phyloP scores from a whole-genome alignment of 1,140 invertebrate genomes.

The Danaus plexippus region DNA sequence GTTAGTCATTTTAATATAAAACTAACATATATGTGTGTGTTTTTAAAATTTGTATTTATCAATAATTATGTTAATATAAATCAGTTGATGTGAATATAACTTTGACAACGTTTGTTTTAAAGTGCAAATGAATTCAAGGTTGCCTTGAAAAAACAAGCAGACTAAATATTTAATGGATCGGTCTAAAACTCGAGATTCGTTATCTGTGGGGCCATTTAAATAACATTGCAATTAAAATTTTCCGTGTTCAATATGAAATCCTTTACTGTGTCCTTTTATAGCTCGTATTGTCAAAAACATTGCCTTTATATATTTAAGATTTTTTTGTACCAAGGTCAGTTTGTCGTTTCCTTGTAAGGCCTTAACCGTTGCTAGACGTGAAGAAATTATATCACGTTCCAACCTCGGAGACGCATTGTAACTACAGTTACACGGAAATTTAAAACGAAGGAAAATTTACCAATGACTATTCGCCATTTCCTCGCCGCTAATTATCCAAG shows the following conservation, averaged over 20 bases:
- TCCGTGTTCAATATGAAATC: too few species aligned
- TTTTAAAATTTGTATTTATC: slow-evolving; percentile 4
- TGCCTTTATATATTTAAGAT: too few species aligned
- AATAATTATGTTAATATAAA: slow-evolving; percentile 5
- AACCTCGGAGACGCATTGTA: neutral
- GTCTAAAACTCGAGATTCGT: too few species aligned
- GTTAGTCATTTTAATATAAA: too few species aligned
- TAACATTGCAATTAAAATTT: too few species aligned
- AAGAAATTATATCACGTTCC: slow-evolving; percentile 6
- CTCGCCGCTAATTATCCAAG: slow-evolving; percentile 2
- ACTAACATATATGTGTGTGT: too few species aligned
- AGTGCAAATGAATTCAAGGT: slow-evolving; percentile 4
- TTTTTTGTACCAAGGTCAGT: too few species aligned
- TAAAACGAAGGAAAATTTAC: slow-evolving; percentile 36
- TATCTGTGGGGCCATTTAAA: too few species aligned
- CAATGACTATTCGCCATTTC: slow-evolving; percentile 24
- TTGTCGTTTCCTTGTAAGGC: neutral
- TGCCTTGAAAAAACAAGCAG: neutral
- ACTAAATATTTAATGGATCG: too few species aligned
- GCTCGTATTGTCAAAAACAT: too few species aligned
- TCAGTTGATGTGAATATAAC: slow-evolving; percentile 6
- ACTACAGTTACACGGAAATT: slow-evolving; percentile 8
- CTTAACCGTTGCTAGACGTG: slow-evolving; percentile 1
- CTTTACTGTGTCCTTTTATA: too few species aligned
- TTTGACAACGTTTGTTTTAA: slow-evolving; percentile 7